Base-by-base conservation (phyloP, 2,888 invertebrate genomes). In the Itoplectis maculator region DNA sequence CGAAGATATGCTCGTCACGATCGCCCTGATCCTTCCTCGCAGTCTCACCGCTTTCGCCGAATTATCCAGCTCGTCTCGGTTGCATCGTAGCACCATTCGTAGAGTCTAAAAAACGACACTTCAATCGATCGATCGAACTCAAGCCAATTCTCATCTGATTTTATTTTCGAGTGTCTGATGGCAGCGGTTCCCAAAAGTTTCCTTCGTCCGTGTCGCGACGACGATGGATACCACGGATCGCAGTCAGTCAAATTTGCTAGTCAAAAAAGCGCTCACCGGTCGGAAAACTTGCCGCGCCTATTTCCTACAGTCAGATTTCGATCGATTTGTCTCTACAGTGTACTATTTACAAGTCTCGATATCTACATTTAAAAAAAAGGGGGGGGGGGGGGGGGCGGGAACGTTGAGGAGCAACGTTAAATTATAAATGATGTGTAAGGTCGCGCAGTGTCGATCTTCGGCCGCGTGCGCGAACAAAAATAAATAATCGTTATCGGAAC, bases 31-130 rank as follows among this genome's bases (percentile, higher is more conserved):
- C 7, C 18, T 42, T 37, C 18, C 45, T 45, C 70, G 8, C 47
- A 45, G 13, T 47, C 54, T 20, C 18, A 20, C 63, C 18, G 18
- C 18, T 47, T 18, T 29, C 23, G 37, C 37, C 23, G 42, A 65
- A 63, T 56, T 29, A 66, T 82, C 70, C 75, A 65, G 70, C 49
- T 65, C 68, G 59, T 59, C 56, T 54, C 49, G 56, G 18, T 65
- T 51, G 29, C 49, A 37, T 74, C 74, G 77, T 78, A 84, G 85
- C 85, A 84, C 83, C 83, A 82, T 82, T 81, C 56, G 82, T 72
- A 73, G 82, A 68, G 68, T 54, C 68, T 72, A 80, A 23, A 35
- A 68, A 73, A 59, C 56, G 59, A 82, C 29, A 68, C 66, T 29
- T 59, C 18, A 42, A 72, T 72, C 45, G 72, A 59, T 72, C 35